Evolutionary conservation across 2,888 invertebrate species (phyloP).

Genomic region (Drosophila borborema): DNA sequence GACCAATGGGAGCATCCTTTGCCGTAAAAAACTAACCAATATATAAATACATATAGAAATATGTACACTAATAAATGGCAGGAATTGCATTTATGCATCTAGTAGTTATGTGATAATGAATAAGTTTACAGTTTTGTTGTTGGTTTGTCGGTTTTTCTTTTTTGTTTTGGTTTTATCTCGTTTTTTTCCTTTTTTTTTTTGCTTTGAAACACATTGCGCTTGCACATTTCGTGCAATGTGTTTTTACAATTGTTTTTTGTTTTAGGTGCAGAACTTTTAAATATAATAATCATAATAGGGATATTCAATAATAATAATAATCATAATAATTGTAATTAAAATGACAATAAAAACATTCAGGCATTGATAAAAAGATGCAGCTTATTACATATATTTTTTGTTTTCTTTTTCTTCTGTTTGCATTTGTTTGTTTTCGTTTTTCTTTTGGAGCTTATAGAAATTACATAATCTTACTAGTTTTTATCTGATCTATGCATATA

Average conservation of each 20-base stretch:
- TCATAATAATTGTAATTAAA: conserved; percentile 33
- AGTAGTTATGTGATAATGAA: conserved; percentile 50
- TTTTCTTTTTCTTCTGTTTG: not conserved
- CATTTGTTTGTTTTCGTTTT: not conserved
- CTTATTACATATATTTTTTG: conserved; percentile 33
- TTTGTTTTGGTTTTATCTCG: conserved; percentile 38
- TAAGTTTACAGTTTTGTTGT: conserved; percentile 55
- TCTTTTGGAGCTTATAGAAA: conserved; percentile 31
- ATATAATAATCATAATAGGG: conserved; percentile 53
- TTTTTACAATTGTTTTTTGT: conserved; percentile 47
- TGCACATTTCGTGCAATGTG: conserved; percentile 43
- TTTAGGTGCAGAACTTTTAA: conserved; percentile 49
- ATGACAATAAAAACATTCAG: conserved; percentile 62
- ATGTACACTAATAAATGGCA: conserved; percentile 62
- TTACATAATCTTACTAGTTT: conserved; percentile 43
- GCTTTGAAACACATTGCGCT: conserved; percentile 55
- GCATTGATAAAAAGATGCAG: conserved; percentile 57
- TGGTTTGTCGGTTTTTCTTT: conserved; percentile 38
- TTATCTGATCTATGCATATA: conserved; percentile 1
- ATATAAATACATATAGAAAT: conserved; percentile 17
- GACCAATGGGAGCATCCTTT: conserved; percentile 5
- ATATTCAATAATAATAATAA: conserved; percentile 44
- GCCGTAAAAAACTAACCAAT: conserved; percentile 24
- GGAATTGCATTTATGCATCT: conserved; percentile 54
- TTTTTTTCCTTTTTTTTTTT: conserved; percentile 49